Evolutionary conservation across 2,797 vertebrate species (phyloP), one percentile per base, ranked within the genome.

Genomic region (Enoplosus armatus): DNA sequence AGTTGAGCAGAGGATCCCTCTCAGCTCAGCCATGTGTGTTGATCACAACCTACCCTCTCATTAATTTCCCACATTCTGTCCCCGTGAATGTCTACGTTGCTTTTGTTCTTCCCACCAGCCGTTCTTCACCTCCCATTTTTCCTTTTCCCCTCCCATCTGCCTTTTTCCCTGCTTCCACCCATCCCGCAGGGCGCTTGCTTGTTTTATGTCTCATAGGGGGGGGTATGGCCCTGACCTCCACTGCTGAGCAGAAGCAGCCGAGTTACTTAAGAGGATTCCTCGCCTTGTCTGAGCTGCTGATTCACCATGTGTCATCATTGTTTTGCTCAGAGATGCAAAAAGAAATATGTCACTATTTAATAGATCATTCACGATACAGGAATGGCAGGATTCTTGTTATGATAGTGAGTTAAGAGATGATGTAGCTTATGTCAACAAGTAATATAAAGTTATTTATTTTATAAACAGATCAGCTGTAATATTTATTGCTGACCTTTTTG

Each of bases 241-340:
- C 82, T 58, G 80, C 68, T 63, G 65, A 80, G 71, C 62, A 77
- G 65, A 70, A 85, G 83, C 75, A 62, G 71, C 84, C 80, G 74
- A 73, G 85, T 90, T 85, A 87, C 87, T 89, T 92, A 93, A 92
- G 86, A 91, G 87, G 90, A 93, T 93, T 94, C 79, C 86, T 90
- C 35, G 18, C 33, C 75, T 75, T 62, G 81, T 87, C 91, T 91
- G 89, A 92, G 91, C 90, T 88, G 91, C 92, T 93, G 92, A 91
- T 90, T 92, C 90, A 91, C 76, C 59, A 59, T 84, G 85, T 92
- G 89, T 91, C 90, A 89, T 86, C 83, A 85, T 72, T 81, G 80
- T 80, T 92, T 85, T 89, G 72, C 75, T 76, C 71, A 74, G 70
- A 73, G 78, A 77, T 54, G 68, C 81, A 78, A 76, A 85, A 79